Conservation (phyloP, 2,113 vertebrate species). For the Phasianus colchicus region DNA sequence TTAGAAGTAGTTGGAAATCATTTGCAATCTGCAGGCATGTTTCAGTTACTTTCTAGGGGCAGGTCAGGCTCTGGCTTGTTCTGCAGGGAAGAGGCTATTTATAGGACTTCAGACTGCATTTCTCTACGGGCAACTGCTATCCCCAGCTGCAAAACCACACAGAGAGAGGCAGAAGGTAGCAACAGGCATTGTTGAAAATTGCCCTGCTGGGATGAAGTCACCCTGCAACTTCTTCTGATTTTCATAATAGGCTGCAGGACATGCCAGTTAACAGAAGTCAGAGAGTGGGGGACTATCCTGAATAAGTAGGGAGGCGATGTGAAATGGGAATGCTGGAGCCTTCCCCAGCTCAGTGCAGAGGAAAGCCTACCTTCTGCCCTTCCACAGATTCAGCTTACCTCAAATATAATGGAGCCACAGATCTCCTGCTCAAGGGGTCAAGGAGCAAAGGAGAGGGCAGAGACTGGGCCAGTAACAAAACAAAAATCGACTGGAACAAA, state of each 20-base stretch:
- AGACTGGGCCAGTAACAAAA: neutral
- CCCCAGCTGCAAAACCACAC: neutral
- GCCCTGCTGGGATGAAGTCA: neutral
- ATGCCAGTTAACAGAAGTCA: neutral
- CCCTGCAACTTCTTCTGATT: neutral
- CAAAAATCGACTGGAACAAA: constrained; percentile 44
- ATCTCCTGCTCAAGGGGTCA: neutral
- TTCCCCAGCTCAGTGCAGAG: neutral
- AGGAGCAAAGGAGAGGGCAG: neutral
- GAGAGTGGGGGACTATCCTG: rapidly evolving
- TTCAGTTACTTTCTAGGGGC: neutral
- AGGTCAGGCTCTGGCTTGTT: neutral
- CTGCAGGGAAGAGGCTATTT: neutral
- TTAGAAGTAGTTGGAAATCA: neutral
- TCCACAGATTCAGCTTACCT: neutral
- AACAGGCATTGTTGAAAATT: neutral
- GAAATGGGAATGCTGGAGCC: neutral
- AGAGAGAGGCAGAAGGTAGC: neutral
- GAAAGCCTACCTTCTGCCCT: neutral
- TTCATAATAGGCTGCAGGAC: neutral
- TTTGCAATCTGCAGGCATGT: neutral
- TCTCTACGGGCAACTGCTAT: neutral
- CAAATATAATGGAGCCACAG: neutral
- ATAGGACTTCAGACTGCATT: neutral
- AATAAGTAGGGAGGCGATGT: rapidly evolving